Evolutionary conservation across 2,113 vertebrate genomes (phyloP).

Genomic region (Chloropsis cyanopogon): DNA sequence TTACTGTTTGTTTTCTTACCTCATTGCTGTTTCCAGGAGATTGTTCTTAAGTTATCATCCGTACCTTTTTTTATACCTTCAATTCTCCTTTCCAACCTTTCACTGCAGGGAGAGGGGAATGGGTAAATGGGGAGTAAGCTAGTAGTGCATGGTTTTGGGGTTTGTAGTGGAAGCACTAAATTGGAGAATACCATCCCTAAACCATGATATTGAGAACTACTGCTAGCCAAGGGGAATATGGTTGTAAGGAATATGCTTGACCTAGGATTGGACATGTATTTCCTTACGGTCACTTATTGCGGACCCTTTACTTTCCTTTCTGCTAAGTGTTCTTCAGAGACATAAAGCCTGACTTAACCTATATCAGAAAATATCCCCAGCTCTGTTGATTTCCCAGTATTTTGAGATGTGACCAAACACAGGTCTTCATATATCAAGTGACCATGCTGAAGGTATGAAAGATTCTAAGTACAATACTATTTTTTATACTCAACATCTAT

Average conservation of each 20-base stretch:
- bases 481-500: neutral
- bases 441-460: neutral
- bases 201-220: neutral
- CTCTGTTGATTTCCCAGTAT: neutral
- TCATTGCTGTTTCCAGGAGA: neutral
- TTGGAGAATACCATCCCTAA: neutral
- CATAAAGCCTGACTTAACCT: neutral
- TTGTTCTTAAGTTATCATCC: neutral
- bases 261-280: neutral
- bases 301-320: neutral
- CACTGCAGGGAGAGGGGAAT: neutral
- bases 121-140: fast-evolving
- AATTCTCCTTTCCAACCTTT: neutral
- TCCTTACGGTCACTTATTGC: neutral
- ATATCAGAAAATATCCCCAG: neutral
- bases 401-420: neutral
- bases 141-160: neutral
- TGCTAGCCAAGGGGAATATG: neutral
- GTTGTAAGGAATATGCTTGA: neutral
- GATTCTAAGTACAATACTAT: neutral
- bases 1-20: neutral
- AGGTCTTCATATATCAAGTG: neutral
- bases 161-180: neutral
- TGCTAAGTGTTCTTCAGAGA: neutral
- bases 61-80: neutral